Evolutionary conservation across 1,140 invertebrate genomes (phyloP).

Genomic region (Brachionus plicatilis): DNA sequence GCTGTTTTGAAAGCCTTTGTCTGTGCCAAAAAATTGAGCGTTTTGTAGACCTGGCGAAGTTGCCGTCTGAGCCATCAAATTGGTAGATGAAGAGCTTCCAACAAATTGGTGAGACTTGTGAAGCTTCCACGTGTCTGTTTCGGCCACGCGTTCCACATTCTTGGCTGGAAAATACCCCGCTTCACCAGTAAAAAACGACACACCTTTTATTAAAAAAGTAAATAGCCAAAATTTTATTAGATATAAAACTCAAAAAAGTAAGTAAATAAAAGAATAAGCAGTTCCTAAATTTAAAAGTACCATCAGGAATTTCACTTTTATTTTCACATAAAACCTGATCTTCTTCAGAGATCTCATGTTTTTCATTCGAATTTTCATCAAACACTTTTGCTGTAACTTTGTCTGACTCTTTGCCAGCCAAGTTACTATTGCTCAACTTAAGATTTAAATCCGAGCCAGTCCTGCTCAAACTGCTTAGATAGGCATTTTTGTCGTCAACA

Average conservation of each 20-base stretch:
- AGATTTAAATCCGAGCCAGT: neutral
- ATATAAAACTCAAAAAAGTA: neutral
- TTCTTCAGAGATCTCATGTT: neutral
- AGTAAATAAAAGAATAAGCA: neutral
- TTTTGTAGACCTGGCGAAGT: neutral
- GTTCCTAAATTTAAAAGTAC: neutral
- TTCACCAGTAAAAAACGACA: constrained; percentile 33
- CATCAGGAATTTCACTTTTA: constrained; percentile 8
- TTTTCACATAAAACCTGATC: neutral
- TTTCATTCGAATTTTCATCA: neutral
- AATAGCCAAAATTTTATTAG: neutral
- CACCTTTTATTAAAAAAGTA: neutral
- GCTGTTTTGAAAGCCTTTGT: neutral
- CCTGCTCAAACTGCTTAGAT: neutral
- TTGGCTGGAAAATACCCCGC: constrained; percentile 4
- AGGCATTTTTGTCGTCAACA: constrained; percentile 13
- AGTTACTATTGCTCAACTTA: neutral
- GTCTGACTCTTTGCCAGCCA: neutral
- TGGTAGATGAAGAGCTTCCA: neutral
- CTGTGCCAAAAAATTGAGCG: neutral
- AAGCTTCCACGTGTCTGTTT: constrained; percentile 33
- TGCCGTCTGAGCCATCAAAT: neutral
- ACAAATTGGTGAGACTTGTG: constrained; percentile 21
- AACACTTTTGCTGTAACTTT: neutral
- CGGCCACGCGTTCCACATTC: constrained; percentile 12